Evolutionary conservation across 53 echinoderm and acorn worm genomes (phyloP).

Genomic region (Astropecten irregularis): DNA sequence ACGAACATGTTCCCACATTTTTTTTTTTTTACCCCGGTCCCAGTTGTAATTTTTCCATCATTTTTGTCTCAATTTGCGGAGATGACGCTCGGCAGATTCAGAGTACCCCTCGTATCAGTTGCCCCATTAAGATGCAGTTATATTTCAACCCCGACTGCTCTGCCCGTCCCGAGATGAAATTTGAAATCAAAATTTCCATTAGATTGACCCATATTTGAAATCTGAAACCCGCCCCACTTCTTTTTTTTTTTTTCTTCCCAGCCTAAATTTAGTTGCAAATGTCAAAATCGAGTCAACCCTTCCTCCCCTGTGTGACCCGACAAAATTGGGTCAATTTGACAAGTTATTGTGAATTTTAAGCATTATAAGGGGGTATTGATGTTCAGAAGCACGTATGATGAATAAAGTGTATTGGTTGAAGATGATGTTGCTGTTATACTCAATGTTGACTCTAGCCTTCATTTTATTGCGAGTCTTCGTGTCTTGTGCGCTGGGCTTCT

Average conservation of each 20-base stretch:
- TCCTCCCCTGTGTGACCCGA: slow-evolving; percentile 45
- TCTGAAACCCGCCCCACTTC: slow-evolving; percentile 49
- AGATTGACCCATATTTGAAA: slow-evolving; percentile 57
- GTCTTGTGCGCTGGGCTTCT: slow-evolving; percentile 8
- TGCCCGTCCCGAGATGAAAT: slow-evolving; percentile 19
- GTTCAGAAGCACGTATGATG: slow-evolving; percentile 56
- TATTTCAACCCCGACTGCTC: slow-evolving; percentile 4
- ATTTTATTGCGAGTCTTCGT: slow-evolving; percentile 25
- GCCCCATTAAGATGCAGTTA: slow-evolving; percentile 44
- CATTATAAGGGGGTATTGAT: slow-evolving; percentile 56
- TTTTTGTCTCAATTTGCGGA: slow-evolving; percentile 1
- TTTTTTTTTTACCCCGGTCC: background rate
- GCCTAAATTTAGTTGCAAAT: slow-evolving; percentile 59
- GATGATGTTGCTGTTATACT: slow-evolving; percentile 53
- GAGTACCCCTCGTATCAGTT: slow-evolving; percentile 20
- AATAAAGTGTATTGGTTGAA: slow-evolving; percentile 57
- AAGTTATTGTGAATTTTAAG: slow-evolving; percentile 57
- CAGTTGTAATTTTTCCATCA: slow-evolving; percentile 44
- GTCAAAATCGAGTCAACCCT: slow-evolving; percentile 47
- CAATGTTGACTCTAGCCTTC: slow-evolving; percentile 45
- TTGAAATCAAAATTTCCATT: slow-evolving; percentile 47
- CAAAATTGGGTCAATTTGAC: slow-evolving; percentile 55
- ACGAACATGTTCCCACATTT: slow-evolving; percentile 47
- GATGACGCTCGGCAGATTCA: background rate
- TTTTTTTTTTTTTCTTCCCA: no score